Conservation (phyloP, 2,888 invertebrate genomes). For the Epinotia nisella region DNA sequence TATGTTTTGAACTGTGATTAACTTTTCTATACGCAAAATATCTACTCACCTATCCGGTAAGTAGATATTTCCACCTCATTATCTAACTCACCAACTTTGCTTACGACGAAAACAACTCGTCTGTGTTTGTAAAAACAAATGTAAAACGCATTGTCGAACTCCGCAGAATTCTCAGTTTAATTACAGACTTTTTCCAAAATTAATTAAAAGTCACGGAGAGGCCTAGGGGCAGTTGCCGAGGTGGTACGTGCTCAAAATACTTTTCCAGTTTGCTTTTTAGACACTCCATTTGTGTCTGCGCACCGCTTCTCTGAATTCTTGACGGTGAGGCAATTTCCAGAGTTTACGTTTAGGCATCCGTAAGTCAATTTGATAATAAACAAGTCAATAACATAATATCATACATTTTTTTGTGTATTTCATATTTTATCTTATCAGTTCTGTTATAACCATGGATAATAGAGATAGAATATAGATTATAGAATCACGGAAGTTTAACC, state of each 20-base stretch:
- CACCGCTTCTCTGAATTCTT: constrained; percentile 54
- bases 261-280: constrained; percentile 61
- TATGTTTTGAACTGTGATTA: too few relatives aligned
- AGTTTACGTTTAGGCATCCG: constrained; percentile 17
- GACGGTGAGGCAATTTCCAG: constrained; percentile 4
- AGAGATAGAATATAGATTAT: neutral
- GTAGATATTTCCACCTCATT: too few relatives aligned
- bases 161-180: constrained; percentile 25
- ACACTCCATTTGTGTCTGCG: constrained; percentile 64
- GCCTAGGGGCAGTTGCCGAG: constrained; percentile 56
- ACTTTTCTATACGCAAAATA: too few relatives aligned
- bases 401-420: neutral
- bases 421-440: neutral
- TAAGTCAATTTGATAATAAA: neutral
- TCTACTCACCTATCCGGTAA: too few relatives aligned
- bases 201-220: constrained; percentile 73
- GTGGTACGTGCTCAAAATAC: constrained; percentile 79
- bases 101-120: constrained; percentile 5
- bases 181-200: constrained; percentile 67
- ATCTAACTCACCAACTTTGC: neutral
- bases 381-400: neutral
- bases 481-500: neutral
- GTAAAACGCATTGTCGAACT: constrained; percentile 28
- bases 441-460: neutral
- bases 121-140: constrained; percentile 19